Evolutionary conservation across 1,140 invertebrate species (phyloP).

Genomic region (Bombus ignitus): DNA sequence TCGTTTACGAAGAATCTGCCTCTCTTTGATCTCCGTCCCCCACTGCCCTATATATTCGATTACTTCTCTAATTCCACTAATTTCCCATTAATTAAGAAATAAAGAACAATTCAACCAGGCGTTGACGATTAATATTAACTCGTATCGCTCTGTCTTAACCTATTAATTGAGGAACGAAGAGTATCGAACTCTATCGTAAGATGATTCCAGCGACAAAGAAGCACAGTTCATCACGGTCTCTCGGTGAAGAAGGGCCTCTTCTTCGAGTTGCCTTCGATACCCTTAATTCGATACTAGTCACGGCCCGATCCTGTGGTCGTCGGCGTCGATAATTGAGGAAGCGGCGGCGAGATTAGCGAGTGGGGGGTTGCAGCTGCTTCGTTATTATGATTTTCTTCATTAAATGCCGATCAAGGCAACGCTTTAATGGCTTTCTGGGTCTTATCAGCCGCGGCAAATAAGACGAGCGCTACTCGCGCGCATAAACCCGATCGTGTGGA

Average conservation of each 20-base stretch:
- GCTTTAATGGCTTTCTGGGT: slow-evolving; percentile 42
- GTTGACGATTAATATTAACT: no score
- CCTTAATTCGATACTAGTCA: slow-evolving; percentile 49
- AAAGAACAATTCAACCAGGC: no score
- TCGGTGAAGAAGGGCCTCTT: slow-evolving; percentile 22
- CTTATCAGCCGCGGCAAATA: slow-evolving; percentile 26
- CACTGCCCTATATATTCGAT: no score
- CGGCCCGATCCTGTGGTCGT: slow-evolving; percentile 40
- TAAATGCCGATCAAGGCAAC: slow-evolving; percentile 70
- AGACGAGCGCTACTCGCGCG: neutral
- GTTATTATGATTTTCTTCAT: slow-evolving; percentile 73
- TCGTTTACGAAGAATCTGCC: no score
- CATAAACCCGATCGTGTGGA: neutral
- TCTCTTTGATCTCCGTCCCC: fast-evolving
- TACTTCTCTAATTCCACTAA: no score
- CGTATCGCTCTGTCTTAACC: no score
- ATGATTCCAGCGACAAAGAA: no score
- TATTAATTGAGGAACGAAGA: no score
- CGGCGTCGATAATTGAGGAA: slow-evolving; percentile 63
- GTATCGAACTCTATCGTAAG: no score
- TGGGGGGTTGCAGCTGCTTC: slow-evolving; percentile 35
- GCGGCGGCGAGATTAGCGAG: slow-evolving; percentile 39
- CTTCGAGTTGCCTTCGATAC: slow-evolving; percentile 50
- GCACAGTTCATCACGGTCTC: neutral
- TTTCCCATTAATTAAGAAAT: no score